Percentiles rank a stretch among this genome's conserved stretches.
Evolutionary conservation across 2,113 vertebrate species (phyloP).

Genomic region (Eretmodus cyanostictus): DNA sequence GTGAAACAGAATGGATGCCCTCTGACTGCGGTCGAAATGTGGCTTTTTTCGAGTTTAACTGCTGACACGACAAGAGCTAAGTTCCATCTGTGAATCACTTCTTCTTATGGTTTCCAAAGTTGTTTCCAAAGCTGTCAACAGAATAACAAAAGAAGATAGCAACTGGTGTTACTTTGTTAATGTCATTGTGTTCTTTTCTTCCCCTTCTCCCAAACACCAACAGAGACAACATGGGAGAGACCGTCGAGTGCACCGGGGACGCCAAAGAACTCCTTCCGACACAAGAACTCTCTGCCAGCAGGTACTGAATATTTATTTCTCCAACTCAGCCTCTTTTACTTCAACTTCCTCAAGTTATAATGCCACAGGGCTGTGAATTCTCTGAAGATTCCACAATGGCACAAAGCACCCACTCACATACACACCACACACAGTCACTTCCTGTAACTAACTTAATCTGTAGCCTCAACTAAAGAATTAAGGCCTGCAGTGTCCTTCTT

Average conservation of each 20-base stretch:
- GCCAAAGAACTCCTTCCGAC: slow-evolving; percentile 77
- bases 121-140: neutral
- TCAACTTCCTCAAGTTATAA: neutral
- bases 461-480: slow-evolving; percentile 5
- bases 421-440: slow-evolving; percentile 38
- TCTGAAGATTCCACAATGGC: slow-evolving; percentile 1
- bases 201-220: neutral
- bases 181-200: neutral
- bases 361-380: neutral
- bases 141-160: neutral
- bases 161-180: neutral
- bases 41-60: neutral
- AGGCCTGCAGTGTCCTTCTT: slow-evolving; percentile 23
- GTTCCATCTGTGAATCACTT: slow-evolving; percentile 9
- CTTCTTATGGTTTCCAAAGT: neutral
- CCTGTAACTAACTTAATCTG: slow-evolving; percentile 54
- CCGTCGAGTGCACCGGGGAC: slow-evolving; percentile 84
- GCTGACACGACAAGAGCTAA: neutral
- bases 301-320: slow-evolving; percentile 65
- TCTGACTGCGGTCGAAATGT: neutral
- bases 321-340: neutral
- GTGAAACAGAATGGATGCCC: neutral
- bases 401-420: slow-evolving; percentile 31
- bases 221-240: slow-evolving; percentile 96
- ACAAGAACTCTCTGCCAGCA: slow-evolving; percentile 83